These are phyloP conservation scores for Astur gentilis DNA, from an alignment of 2,113 vertebrate genomes.

Conservation along the genomic window DNA sequence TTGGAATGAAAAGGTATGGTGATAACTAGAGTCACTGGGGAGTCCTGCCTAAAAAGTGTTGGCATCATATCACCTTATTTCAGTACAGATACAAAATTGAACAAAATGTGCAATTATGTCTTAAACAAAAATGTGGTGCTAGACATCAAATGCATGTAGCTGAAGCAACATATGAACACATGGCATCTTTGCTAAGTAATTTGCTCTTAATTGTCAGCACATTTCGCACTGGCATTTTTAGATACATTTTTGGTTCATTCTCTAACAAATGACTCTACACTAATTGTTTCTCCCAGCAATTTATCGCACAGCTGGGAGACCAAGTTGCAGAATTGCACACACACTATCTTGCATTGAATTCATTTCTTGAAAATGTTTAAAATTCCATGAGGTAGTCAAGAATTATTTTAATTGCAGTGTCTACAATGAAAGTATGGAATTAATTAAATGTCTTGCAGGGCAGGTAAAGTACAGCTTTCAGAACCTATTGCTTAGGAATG, in stretches of 20 bases:
- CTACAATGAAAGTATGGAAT: conserved; percentile 62
- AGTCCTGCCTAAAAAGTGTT: background rate
- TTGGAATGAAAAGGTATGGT: conserved; percentile 11
- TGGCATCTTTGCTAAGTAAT: conserved; percentile 58
- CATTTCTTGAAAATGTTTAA: conserved; percentile 53
- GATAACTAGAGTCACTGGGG: background rate
- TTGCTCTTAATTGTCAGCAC: conserved; percentile 62
- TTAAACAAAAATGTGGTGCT: conserved; percentile 19
- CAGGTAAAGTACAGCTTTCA: conserved; percentile 49
- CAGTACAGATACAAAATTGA: conserved; percentile 14
- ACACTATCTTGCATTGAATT: conserved; percentile 15
- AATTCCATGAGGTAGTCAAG: conserved; percentile 59
- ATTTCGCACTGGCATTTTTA: conserved; percentile 64
- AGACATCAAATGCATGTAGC: conserved; percentile 26
- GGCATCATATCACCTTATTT: background rate
- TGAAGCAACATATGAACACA: conserved; percentile 38
- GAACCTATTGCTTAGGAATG: conserved; percentile 32
- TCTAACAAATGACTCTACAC: conserved; percentile 64
- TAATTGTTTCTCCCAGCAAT: conserved; percentile 65
- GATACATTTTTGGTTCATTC: conserved; percentile 61
- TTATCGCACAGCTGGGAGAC: conserved; percentile 55
- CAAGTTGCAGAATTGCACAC: background rate
- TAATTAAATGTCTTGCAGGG: conserved; percentile 41
- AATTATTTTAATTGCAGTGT: conserved; percentile 66
- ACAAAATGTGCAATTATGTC: conserved; percentile 36